phyloP scores from a whole-genome alignment of 2,797 vertebrate genomes.

The Chanos chanos region DNA sequence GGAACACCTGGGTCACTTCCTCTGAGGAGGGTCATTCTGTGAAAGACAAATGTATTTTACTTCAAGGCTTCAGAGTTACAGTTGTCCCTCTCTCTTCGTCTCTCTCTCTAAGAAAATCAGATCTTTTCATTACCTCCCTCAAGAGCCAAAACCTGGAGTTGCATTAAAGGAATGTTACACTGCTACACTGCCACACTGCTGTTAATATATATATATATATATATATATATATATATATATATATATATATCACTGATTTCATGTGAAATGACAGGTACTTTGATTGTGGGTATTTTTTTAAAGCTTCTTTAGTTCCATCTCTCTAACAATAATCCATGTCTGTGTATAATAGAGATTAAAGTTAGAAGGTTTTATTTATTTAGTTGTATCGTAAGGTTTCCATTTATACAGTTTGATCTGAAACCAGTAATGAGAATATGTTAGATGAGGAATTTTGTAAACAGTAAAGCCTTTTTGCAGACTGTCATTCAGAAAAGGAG shows the following conservation, averaged over 20 bases:
- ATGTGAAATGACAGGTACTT: conserved; percentile 24
- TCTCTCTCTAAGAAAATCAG: conserved; percentile 38
- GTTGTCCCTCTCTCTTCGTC: conserved; percentile 26
- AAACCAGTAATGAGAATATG: too few species aligned
- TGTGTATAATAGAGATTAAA: background rate
- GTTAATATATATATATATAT: conserved; percentile 17
- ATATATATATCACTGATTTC: conserved; percentile 14
- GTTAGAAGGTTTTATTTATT: background rate
- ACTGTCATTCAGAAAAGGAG: too few species aligned
- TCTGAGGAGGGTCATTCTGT: conserved; percentile 19
- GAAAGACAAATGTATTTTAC: conserved; percentile 8
- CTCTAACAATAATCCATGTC: background rate
- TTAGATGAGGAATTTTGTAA: too few species aligned
- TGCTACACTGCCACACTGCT: too few species aligned
- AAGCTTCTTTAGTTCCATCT: background rate
- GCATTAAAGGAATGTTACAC: conserved; percentile 20
- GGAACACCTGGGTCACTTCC: conserved; percentile 28
- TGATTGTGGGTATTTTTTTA: background rate
- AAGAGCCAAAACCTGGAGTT: conserved; percentile 28
- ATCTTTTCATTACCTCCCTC: conserved; percentile 19
- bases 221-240: too few species aligned
- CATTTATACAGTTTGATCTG: too few species aligned
- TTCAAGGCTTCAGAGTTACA: conserved; percentile 18
- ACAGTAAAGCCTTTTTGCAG: too few species aligned
- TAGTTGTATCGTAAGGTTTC: too few species aligned